These are phyloP conservation scores for Dolichotis patagonum DNA, from an alignment of 2,113 vertebrate species.

Conservation along the genomic window DNA sequence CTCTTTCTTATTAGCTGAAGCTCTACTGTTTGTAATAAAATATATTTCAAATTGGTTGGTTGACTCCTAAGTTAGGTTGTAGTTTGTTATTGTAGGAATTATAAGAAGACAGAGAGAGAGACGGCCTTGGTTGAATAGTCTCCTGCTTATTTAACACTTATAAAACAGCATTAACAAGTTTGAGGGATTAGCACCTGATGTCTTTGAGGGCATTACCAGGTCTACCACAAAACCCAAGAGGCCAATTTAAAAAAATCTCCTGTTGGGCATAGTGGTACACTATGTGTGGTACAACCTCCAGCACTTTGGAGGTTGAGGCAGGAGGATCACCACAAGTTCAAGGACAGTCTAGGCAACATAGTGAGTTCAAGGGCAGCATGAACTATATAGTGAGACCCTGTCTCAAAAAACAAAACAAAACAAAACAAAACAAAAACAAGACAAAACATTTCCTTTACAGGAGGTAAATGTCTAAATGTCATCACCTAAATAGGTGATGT, in stretches of 20 bases:
- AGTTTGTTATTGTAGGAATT: not conserved
- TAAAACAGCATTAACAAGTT: slow-evolving; percentile 14
- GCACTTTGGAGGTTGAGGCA: not conserved
- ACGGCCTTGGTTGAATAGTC: not conserved
- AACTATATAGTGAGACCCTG: not conserved
- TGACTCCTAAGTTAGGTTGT: not conserved
- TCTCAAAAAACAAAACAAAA: not conserved
- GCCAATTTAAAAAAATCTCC: not conserved
- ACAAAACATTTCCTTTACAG: not conserved
- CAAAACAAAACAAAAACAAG: not conserved
- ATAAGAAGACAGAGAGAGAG: not conserved
- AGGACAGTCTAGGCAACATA: not conserved
- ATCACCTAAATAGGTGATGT: not conserved
- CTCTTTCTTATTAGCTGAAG: not conserved
- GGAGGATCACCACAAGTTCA: not conserved
- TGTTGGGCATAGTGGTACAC: not conserved
- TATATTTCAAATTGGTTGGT: not conserved
- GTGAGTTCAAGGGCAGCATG: not conserved
- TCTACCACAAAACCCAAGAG: not conserved
- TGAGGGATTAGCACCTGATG: slow-evolving; percentile 6
- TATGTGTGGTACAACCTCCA: too few relatives aligned
- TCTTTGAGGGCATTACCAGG: not conserved
- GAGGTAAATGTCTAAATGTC: too few relatives aligned
- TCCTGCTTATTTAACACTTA: not conserved
- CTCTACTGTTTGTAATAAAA: not conserved